Base-by-base conservation (phyloP, 2,888 invertebrate genomes). In the Trichogramma evanescens region DNA sequence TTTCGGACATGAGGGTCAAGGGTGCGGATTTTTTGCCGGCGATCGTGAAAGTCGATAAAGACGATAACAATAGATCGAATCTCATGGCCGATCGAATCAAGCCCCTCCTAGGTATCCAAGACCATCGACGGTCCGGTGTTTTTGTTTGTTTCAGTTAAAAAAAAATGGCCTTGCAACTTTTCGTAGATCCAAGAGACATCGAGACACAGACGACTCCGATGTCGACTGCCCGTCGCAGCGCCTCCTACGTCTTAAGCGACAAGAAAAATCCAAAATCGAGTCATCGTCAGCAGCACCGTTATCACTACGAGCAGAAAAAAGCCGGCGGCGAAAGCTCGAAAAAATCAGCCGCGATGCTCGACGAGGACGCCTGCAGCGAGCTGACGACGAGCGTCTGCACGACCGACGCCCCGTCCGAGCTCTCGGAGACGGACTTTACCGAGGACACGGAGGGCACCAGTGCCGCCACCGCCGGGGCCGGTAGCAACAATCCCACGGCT, bases 171-270 rank as follows among this genome's bases (percentile, higher is more conserved):
- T 5, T 46, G 46, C 9, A 46, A 46, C 9, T 46, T 26, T 26
- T n/a, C 9, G 10, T 9, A 48, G 4, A 49, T 6, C 41, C 10
- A 6, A n/a, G 13, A 42, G 38, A n/a, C 13, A 52, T 4, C 49
- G 48, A 10, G 26, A 38, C 45, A 13, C 43, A 26, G n/a, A 41
- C 54, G n/a, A 51, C 6, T 8, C 38, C 2, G n/a, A n/a, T 9
- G 38, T 39, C 50, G 2, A 50, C 26, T 26, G 8, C 6, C 5
- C 63, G 41, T 4, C 50, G 63, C 5, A 59, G 63, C 56, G 56
- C 56, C 5, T 61, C 63, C 55, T 64, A 61, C 50, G 61, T 62
- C 50, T 59, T 61, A 44, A 45, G 61, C 7, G 51, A 26, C 26
- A 26, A 26, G 26, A 26, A 26, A 26, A 26, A 26, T 26, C 2